phyloP scores from a whole-genome alignment of 2,797 vertebrate species.

The Sebastes matsubarae region DNA sequence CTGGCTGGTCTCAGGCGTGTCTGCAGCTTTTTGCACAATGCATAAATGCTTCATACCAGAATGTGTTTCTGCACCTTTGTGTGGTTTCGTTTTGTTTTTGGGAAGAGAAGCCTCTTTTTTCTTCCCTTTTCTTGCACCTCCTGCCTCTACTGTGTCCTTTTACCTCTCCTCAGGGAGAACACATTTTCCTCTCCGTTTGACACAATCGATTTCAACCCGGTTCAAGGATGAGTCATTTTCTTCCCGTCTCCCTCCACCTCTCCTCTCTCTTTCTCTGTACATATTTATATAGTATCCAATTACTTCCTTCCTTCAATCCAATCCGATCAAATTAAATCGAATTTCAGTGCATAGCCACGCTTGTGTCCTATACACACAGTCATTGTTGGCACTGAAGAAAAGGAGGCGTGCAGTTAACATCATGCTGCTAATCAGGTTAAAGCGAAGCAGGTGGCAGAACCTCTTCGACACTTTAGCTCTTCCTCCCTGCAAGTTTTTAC shows the following conservation, averaged over 20 bases:
- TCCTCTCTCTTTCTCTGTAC: background rate
- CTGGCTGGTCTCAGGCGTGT: background rate
- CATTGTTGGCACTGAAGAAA: background rate
- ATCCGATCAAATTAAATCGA: constrained; percentile 37
- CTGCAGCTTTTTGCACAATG: constrained; percentile 1
- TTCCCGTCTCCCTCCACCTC: background rate
- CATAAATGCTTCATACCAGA: background rate
- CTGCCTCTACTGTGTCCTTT: constrained; percentile 22
- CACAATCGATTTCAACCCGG: constrained; percentile 59
- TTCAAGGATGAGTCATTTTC: constrained; percentile 66
- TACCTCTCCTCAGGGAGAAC: constrained; percentile 48
- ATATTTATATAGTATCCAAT: constrained; percentile 34
- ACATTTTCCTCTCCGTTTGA: constrained; percentile 67
- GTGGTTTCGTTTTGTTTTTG: background rate
- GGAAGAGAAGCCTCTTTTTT: constrained; percentile 9
- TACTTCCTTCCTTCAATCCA: constrained; percentile 8
- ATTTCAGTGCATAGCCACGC: background rate
- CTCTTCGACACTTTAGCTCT: background rate
- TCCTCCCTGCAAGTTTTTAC: background rate
- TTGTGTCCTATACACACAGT: background rate
- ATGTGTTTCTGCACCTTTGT: background rate
- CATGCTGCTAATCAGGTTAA: constrained; percentile 27
- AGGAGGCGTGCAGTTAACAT: constrained; percentile 15
- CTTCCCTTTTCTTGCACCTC: constrained; percentile 14
- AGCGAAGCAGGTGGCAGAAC: constrained; percentile 8